Base-by-base conservation (phyloP, 2,797 vertebrate species). In the Kryptolebias ocellatus region DNA sequence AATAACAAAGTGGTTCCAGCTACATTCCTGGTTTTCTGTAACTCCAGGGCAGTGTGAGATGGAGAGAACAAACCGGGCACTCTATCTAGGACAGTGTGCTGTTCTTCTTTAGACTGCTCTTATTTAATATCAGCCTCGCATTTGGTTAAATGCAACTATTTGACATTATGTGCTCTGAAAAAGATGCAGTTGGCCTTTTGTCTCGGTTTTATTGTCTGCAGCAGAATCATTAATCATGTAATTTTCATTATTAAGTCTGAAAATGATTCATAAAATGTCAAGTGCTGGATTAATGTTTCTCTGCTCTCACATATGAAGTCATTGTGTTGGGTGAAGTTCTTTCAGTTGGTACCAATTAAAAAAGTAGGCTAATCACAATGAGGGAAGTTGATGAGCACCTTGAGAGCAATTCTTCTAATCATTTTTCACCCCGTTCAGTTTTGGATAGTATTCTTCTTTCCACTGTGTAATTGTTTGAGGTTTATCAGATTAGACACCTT, bases 1-100 rank as follows among this genome's bases (percentile, higher is more conserved):
- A 84, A 85, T 79, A 86, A 77, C 56, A 64, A 88, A 87, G 67
- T 80, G 72, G 73, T 88, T 87, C 76, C 81, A 79, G 80, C 51
- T 73, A 62, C 52, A 61, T 80, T 52, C 27, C 31, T 55, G 49
- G 18, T 70, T 70, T 80, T 69, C 56, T 53, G 64, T 82, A 68
- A 74, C 79, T 84, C 37, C 53, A n/a, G 69, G 75, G 64, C 55
- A 70, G 53, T 50, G 27, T 37, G 55, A 65, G 54, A 71, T 67
- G 52, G 55, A 52, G 59, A 75, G 51, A 50, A 68, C 53, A 71
- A 70, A 84, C 77, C 74, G 60, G 64, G 73, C 60, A 31, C 46
- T 49, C 49, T 61, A 34, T 58, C 52, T 20, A 58, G 50, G 63
- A 61, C 2, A 56, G 53, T 29, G 14, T 62, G 47, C 20, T 17